Evolutionary conservation across 2,113 vertebrate species (phyloP).

Genomic region (Parus major): DNA sequence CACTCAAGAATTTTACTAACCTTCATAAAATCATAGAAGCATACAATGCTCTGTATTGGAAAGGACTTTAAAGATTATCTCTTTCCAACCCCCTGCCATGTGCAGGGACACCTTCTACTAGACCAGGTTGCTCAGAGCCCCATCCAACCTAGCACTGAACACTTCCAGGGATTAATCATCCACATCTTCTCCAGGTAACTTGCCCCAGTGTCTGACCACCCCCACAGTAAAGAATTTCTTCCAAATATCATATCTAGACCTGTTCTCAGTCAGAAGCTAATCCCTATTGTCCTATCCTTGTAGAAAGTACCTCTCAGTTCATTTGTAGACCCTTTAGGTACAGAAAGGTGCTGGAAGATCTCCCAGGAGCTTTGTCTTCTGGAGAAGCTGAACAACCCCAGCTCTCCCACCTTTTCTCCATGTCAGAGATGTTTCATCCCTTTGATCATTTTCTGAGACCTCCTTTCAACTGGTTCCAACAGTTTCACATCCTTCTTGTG

Average conservation of each 20-base stretch:
- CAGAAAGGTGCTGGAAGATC: not conserved
- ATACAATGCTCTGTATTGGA: not conserved
- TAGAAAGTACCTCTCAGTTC: not conserved
- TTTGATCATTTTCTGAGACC: not conserved
- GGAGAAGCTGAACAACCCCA: not conserved
- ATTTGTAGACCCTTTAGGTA: not conserved
- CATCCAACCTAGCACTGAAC: rapidly evolving
- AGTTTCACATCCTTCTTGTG: not conserved
- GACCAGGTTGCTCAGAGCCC: not conserved
- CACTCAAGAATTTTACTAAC: not conserved
- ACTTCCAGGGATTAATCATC: not conserved
- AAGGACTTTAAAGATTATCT: not conserved
- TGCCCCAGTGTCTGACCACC: not conserved
- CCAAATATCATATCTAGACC: not conserved
- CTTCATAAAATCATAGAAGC: not conserved
- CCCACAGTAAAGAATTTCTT: not conserved
- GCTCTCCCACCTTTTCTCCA: not conserved
- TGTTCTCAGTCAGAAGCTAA: not conserved
- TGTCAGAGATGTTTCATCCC: not conserved
- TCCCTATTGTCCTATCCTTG: not conserved
- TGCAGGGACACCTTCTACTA: not conserved
- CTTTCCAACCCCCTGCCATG: not conserved
- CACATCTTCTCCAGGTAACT: not conserved
- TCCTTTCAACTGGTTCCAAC: not conserved
- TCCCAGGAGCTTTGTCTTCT: not conserved